These are phyloP conservation scores for Pelochelys cantorii DNA, from an alignment of 2,797 vertebrate species.

Conservation along the genomic window DNA sequence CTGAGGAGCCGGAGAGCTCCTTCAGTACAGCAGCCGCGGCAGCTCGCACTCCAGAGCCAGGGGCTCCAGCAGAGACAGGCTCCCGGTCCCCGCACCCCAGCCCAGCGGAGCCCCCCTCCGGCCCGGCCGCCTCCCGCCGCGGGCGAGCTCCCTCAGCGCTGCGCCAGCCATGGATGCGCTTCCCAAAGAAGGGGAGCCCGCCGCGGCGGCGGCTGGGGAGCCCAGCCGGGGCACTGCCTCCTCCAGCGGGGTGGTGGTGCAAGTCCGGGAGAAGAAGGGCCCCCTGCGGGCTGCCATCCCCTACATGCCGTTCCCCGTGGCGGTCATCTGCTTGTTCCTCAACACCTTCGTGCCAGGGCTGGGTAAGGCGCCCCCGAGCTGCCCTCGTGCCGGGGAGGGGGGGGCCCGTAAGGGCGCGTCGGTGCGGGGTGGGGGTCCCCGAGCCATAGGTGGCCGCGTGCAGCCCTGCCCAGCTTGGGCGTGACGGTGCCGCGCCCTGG, in stretches of 20 bases:
- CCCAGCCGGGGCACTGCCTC: slow-evolving; percentile 72
- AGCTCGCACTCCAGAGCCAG: not conserved
- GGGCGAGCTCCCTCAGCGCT: not conserved
- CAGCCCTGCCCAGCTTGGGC: too few species aligned
- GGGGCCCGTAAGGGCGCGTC: too few species aligned
- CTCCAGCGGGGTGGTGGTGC: slow-evolving; percentile 93
- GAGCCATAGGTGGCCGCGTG: not conserved
- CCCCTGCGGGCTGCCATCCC: slow-evolving; percentile 96
- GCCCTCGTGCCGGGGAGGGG: not conserved
- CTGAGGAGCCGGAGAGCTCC: not conserved
- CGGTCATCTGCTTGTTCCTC: slow-evolving; percentile 95
- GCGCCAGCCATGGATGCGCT: slow-evolving; percentile 73
- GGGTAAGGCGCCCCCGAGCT: slow-evolving; percentile 84
- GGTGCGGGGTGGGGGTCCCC: too few species aligned
- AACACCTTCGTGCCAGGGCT: slow-evolving; percentile 98
- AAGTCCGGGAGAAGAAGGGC: slow-evolving; percentile 97
- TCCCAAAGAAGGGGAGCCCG: slow-evolving; percentile 77
- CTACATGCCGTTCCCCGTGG: slow-evolving; percentile 96
- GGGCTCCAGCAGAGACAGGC: not conserved
- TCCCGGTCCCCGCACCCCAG: not conserved
- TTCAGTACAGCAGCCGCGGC: not conserved
- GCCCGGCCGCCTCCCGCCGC: not conserved
- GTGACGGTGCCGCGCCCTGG: too few species aligned
- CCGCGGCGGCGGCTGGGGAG: slow-evolving; percentile 46
- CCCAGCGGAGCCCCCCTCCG: not conserved